phyloP scores from a whole-genome alignment of 2,797 vertebrate genomes.

The Pseudochromis fuscus region DNA sequence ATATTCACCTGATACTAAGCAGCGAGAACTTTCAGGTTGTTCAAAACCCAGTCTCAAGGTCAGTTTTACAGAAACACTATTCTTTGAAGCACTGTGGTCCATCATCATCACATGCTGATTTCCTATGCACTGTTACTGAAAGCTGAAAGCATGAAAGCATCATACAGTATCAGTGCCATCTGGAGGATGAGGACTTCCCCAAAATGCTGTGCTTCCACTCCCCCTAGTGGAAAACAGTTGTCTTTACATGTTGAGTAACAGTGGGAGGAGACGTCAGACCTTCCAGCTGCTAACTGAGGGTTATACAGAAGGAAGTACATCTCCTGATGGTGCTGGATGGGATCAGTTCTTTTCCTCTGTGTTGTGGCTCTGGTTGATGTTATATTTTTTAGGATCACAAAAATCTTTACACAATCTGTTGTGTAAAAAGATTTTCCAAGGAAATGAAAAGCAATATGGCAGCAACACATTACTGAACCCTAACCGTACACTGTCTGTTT shows the following conservation, averaged over 20 bases:
- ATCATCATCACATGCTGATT: background rate
- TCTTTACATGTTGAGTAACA: background rate
- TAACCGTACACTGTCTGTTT: too few relatives aligned
- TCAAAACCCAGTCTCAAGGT: background rate
- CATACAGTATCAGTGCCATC: background rate
- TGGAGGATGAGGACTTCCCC: background rate
- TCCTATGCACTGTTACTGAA: background rate
- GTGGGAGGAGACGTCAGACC: background rate
- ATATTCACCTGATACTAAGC: background rate
- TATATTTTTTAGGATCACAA: too few relatives aligned
- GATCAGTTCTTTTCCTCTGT: background rate
- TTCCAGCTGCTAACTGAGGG: too few relatives aligned
- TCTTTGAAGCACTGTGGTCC: background rate
- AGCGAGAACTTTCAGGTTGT: background rate
- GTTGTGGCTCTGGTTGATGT: too few relatives aligned
- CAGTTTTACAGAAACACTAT: too few relatives aligned
- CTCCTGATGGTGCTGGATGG: background rate
- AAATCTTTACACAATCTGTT: too few relatives aligned
- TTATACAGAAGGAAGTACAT: background rate
- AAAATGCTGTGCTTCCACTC: slow-evolving; percentile 2
- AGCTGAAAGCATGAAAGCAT: background rate
- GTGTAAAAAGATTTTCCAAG: background rate
- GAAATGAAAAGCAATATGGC: background rate
- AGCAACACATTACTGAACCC: background rate
- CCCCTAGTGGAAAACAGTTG: slow-evolving; percentile 42